Base-by-base conservation (phyloP, 2,797 vertebrate genomes). In the Pseudomugil gertrudae region DNA sequence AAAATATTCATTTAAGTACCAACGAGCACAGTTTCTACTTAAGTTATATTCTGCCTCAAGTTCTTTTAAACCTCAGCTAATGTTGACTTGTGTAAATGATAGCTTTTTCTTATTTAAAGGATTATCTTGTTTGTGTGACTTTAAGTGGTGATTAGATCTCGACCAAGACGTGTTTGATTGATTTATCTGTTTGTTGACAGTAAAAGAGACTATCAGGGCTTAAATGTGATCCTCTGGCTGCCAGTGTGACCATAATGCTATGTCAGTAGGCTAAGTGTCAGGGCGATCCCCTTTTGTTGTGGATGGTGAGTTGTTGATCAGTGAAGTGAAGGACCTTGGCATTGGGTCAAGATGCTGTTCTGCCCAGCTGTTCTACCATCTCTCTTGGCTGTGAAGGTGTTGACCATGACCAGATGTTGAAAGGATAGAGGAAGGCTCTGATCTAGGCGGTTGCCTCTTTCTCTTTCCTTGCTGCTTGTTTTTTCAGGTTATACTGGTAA, bases 191-290 rank as follows among this genome's bases (percentile, higher is more conserved):
- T 79, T 85, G 80, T 81, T 84, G 84, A 87, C 75, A 57, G 72
- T 53, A 52, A 78, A 71, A 79, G 72, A 67, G 72, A 72, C 79
- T 84, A 73, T 80, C 56, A 1, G 57, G 63, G 76, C 80, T 89
- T 87, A 83, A 86, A 69, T 2, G 38, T 68, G 80, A 89, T 87
- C 78, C 71, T 80, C 76, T 90, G 80, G 86, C 84, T 90, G 80
- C 66, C 68, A 45, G 30, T 30, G 2, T 66, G 54, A 63, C 64
- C 71, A 48, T 72, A 74, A 63, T 77, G 66, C 71, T 72, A 67
- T 87, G 78, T 79, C 75, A 69, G 80, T 70, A 53, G 81, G 81
- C 70, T 77, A 79, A 85, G 80, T 48, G 45, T 76, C 63, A 81
- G 59, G 43, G 77, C 79, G 83, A 87, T 89, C 85, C 66, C n/a